Base-by-base conservation (phyloP, 1,140 invertebrate genomes). In the Rhagoletis zephyria region DNA sequence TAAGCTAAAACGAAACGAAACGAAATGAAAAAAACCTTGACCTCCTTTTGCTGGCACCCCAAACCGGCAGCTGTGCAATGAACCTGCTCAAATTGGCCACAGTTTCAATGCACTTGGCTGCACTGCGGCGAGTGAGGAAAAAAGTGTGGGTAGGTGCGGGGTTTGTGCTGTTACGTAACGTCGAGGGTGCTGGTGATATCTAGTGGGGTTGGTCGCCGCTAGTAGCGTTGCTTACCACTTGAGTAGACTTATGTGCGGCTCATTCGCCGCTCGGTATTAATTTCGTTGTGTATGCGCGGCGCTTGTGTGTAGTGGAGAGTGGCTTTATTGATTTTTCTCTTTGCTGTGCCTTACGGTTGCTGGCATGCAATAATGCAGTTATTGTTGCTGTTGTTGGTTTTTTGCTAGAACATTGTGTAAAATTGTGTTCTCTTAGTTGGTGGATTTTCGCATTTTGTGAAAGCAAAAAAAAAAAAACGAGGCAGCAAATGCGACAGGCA, bases 1-100 rank as follows among this genome's bases (percentile, higher is more conserved):
- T 10, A 19, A 10, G 45, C 10, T 59, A 16, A 16, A 64, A 77
- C 70, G 70, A 30, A 30, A 30, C 30, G 30, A 0, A 30, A 30
- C 30, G 12, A 9, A 4, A n/a, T 42, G 19, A 81, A 40, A 81
- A 51, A 81, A 81, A 81, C 74, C 74, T 81, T 81, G 74, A 81
- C 48, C 74, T 56, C 74, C 45, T 81, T 81, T 81, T 30, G 74
- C n/a, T 81, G 42, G 74, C 48, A 56, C 74, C 74, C 74, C 74
- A 81, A 81, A 59, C 74, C 74, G 74, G 48, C 74, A 81, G 19
- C 74, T 81, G 74, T 59, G 74, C 74, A 81, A 56, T 81, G 74
- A 81, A 81, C 74, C 74, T 81, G 48, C 74, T 81, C 48, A 81
- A 77, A 81, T 81, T 81, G 74, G 74, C 74, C 5, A 48, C 4